These are phyloP conservation scores for Drosophila kokeensis DNA, from an alignment of 2,888 invertebrate genomes.

Conservation along the genomic window DNA sequence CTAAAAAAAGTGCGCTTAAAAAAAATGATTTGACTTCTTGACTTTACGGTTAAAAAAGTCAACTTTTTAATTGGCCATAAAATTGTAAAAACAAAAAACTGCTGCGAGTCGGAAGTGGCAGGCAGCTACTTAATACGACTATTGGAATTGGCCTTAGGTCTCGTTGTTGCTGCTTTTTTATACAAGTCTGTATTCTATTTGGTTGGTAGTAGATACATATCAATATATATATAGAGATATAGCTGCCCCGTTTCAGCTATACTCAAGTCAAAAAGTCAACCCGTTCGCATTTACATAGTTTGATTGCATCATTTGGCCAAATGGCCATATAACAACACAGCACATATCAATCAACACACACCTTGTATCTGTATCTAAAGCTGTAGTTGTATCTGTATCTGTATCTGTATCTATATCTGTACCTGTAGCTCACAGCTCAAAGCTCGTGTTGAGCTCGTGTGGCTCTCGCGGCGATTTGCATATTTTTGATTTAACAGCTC, in stretches of 20 bases:
- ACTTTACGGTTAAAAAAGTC: constrained; percentile 75
- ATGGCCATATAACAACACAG: constrained; percentile 67
- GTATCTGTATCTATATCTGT: constrained; percentile 18
- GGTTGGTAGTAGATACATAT: not conserved
- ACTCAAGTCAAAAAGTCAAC: constrained; percentile 61
- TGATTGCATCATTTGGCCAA: constrained; percentile 80
- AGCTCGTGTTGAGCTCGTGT: constrained; percentile 64
- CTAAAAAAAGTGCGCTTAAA: constrained; percentile 46
- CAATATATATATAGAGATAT: not conserved
- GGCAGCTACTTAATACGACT: constrained; percentile 63
- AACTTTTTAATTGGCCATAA: constrained; percentile 75
- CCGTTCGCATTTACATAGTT: constrained; percentile 74
- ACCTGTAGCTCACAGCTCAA: not conserved
- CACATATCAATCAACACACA: constrained; percentile 73
- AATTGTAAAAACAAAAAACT: constrained; percentile 41
- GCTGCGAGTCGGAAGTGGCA: constrained; percentile 61
- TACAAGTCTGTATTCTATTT: not conserved
- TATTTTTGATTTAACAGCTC: constrained; percentile 81
- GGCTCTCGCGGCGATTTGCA: constrained; percentile 73
- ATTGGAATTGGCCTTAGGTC: constrained; percentile 40
- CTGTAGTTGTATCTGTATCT: constrained; percentile 27
- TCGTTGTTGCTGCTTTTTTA: constrained; percentile 10
- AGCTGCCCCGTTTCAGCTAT: constrained; percentile 40
- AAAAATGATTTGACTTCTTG: constrained; percentile 72
- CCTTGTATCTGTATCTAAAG: constrained; percentile 35